Evolutionary conservation across 2,797 vertebrate genomes (phyloP).

Genomic region (Trachops cirrhosus): DNA sequence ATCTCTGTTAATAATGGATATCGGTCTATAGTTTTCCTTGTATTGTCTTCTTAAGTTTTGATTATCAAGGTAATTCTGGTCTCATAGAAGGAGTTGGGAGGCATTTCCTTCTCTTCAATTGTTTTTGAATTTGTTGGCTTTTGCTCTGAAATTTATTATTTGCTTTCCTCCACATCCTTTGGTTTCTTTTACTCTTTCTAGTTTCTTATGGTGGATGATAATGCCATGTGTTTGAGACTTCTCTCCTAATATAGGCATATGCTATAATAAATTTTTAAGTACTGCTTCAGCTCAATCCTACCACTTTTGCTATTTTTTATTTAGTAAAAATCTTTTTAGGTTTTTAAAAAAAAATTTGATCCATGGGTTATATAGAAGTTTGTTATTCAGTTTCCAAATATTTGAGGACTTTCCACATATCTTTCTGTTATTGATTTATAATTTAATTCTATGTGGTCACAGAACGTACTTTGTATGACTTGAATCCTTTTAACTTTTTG

Average conservation of each 20-base stretch:
- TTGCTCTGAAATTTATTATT: neutral
- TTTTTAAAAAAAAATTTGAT: neutral
- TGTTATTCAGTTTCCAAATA: neutral
- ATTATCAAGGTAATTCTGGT: no score
- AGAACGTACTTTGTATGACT: neutral
- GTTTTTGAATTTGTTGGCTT: neutral
- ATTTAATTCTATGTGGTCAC: neutral
- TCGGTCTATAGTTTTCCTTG: no score
- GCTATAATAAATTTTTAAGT: neutral
- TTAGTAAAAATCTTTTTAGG: neutral
- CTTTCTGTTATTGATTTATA: neutral
- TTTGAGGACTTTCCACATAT: neutral
- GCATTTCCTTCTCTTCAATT: no score
- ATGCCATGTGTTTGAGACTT: neutral
- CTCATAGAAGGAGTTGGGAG: no score
- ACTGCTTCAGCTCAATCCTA: neutral
- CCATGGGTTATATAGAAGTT: neutral
- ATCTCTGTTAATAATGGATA: no score
- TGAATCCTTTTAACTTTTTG: slow-evolving; percentile 17
- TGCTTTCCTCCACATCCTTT: neutral
- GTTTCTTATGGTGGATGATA: neutral
- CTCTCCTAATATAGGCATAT: neutral
- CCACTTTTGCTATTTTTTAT: neutral
- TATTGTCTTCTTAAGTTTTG: no score
- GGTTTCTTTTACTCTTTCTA: neutral